Evolutionary conservation across 2,888 invertebrate genomes (phyloP).

Genomic region (Caenorhabditis panamensis): DNA sequence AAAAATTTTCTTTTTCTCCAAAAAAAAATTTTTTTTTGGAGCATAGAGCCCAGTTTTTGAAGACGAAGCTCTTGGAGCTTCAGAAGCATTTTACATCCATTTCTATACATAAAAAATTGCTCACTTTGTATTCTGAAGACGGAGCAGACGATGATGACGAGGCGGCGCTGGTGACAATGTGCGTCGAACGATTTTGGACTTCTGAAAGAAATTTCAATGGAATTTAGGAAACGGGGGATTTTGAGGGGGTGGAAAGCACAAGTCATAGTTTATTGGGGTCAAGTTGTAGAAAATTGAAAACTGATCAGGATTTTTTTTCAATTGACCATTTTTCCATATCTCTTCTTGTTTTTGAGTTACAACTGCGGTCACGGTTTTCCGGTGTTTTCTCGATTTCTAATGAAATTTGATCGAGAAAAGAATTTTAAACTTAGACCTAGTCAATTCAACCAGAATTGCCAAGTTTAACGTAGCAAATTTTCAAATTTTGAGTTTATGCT

Average conservation of each 20-base stretch:
- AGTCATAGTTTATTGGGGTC: background rate
- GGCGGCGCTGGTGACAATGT: conserved; percentile 38
- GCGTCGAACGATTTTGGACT: conserved; percentile 51
- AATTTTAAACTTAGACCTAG: too few species aligned
- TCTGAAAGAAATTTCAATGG: too few species aligned
- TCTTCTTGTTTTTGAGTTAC: background rate
- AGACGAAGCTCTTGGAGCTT: too few species aligned
- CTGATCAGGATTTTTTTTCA: background rate
- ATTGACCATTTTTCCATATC: background rate
- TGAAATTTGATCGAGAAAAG: too few species aligned
- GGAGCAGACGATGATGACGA: conserved; percentile 27
- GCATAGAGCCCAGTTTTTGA: too few species aligned
- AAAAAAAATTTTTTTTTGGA: conserved; percentile 14
- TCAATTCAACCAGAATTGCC: too few species aligned
- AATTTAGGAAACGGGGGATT: too few species aligned
- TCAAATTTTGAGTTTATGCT: too few species aligned
- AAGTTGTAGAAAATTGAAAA: background rate
- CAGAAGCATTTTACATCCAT: too few species aligned
- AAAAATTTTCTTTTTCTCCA: conserved; percentile 3
- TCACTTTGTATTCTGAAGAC: conserved; percentile 52
- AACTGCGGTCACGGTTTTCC: background rate
- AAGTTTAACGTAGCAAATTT: too few species aligned
- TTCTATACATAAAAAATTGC: conserved; percentile 39
- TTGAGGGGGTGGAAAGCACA: conserved; percentile 5
- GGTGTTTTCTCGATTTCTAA: too few species aligned